Percentiles rank a stretch among this genome's conserved stretches.
These are phyloP conservation scores for Neodontobutis hainanensis DNA, from an alignment of 2,113 vertebrate species.

Conservation along the genomic window DNA sequence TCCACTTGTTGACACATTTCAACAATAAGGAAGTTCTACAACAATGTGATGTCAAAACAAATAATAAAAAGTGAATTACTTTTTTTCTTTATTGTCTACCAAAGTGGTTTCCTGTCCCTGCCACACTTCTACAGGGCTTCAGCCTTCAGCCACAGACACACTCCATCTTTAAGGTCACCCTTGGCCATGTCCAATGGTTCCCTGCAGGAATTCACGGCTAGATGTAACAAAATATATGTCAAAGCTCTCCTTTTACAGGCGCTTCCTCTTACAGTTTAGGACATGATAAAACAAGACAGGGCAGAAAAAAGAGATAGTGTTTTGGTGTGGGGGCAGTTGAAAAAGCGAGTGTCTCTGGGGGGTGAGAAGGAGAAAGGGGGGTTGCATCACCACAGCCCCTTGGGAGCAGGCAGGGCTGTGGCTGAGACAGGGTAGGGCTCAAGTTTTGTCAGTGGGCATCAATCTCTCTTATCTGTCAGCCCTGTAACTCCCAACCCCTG, in stretches of 20 bases:
- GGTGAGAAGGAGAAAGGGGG: constrained; percentile 33
- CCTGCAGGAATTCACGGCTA: constrained; percentile 59
- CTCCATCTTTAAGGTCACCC: neutral
- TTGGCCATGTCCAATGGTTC: constrained; percentile 17
- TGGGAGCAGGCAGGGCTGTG: constrained; percentile 53
- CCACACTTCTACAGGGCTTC: neutral
- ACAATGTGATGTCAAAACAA: constrained; percentile 49
- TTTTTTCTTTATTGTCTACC: no score
- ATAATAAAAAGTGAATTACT: neutral
- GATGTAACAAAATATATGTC: constrained; percentile 71
- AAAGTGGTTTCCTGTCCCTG: no score
- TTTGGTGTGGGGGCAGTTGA: constrained; percentile 41
- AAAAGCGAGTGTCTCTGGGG: constrained; percentile 23
- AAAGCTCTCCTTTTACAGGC: constrained; percentile 58
- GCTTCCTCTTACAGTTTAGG: constrained; percentile 55
- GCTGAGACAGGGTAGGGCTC: constrained; percentile 62
- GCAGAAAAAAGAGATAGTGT: constrained; percentile 41
- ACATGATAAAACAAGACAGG: constrained; percentile 57
- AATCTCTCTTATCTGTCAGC: constrained; percentile 75
- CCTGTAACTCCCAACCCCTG: constrained; percentile 68
- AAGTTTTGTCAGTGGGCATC: constrained; percentile 76
- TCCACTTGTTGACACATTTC: constrained; percentile 12
- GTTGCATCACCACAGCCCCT: constrained; percentile 44
- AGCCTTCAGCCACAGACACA: constrained; percentile 18
- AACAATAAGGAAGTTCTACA: constrained; percentile 21